Base-by-base conservation (phyloP, 1,140 invertebrate species). In the Holcopasites calliopsidis region DNA sequence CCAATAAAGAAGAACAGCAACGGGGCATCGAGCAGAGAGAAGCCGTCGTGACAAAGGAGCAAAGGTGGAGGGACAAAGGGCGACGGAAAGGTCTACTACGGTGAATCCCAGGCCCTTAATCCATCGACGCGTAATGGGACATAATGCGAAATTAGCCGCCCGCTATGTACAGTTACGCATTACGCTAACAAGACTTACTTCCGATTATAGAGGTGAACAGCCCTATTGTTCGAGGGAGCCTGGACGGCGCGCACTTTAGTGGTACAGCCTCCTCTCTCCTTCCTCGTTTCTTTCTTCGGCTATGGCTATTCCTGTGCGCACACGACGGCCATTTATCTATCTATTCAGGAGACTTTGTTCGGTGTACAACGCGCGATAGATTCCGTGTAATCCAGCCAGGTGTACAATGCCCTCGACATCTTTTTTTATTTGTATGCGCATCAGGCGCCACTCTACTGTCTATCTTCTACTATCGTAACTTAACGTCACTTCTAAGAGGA, bases 181-280 rank as follows among this genome's bases (percentile, higher is more conserved):
- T 89, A 89, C 86, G 78, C 88, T 90, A 89, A 90, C 88, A 88
- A 90, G 88, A 88, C 88, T 88, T 85, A 89, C 88, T 90, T 90
- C 88, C 87, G 88, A 89, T 89, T 89, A 86, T 83, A 86, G 60
- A 64, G 84, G 49, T 62, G 80, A 86, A 71, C 52, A 42, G 50
- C 31, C 47, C 76, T 64, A 86, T 86, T 86, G 85, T 86, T 86
- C 79, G 65, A 75, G 47, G 21, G 68, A 84, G 72, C 55, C 80
- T 54, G 40, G 66, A 2, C 72, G 77, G 50, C 73, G 78, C 62
- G 65, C 58, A 72, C 76, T 83, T 85, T 69, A 72, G 71, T 74
- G 54, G 79, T 74, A 44, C 42, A 18, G 6, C 16, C n/a, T 21
- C 21, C 33, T 54, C 49, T 28, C 5, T 13, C 26, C 38, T 35